These are phyloP conservation scores for Aproaerema taeniolella DNA, from an alignment of 2,888 invertebrate species.

Conservation along the genomic window DNA sequence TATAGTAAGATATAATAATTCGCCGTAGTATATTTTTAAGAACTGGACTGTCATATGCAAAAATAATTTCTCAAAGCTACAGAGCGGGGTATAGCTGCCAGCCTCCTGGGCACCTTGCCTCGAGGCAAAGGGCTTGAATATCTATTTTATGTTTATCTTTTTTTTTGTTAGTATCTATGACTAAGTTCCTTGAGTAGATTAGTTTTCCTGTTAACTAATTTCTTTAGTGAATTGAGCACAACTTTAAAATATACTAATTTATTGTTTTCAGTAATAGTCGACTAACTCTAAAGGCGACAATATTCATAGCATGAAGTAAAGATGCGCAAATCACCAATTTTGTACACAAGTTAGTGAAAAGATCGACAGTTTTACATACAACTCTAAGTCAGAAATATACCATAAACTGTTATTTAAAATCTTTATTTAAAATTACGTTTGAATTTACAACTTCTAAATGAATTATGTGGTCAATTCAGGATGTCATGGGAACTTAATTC, in stretches of 20 bases:
- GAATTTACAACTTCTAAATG: constrained; percentile 53
- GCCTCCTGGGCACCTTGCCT: too few species aligned
- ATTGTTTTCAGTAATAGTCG: constrained; percentile 66
- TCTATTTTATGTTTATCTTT: too few species aligned
- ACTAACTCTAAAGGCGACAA: constrained; percentile 74
- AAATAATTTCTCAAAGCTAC: too few species aligned
- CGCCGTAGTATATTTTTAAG: too few species aligned
- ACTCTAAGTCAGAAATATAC: constrained; percentile 58
- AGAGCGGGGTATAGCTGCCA: too few species aligned
- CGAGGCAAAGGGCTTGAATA: too few species aligned
- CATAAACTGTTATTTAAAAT: constrained; percentile 49
- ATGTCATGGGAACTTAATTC: constrained; percentile 72
- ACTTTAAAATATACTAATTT: constrained; percentile 68
- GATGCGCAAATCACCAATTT: constrained; percentile 69
- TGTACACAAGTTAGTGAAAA: constrained; percentile 62
- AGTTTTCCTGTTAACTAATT: too few species aligned
- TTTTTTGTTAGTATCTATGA: too few species aligned
- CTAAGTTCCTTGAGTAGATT: too few species aligned
- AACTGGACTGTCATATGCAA: too few species aligned
- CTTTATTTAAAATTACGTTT: constrained; percentile 36
- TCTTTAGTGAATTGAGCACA: too few species aligned
- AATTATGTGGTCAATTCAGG: constrained; percentile 38
- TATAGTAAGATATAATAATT: too few species aligned
- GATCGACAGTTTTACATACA: constrained; percentile 49
- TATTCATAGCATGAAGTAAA: constrained; percentile 70